Evolutionary conservation across 2,888 invertebrate species (phyloP).

Genomic region (Drosophila diplacantha): DNA sequence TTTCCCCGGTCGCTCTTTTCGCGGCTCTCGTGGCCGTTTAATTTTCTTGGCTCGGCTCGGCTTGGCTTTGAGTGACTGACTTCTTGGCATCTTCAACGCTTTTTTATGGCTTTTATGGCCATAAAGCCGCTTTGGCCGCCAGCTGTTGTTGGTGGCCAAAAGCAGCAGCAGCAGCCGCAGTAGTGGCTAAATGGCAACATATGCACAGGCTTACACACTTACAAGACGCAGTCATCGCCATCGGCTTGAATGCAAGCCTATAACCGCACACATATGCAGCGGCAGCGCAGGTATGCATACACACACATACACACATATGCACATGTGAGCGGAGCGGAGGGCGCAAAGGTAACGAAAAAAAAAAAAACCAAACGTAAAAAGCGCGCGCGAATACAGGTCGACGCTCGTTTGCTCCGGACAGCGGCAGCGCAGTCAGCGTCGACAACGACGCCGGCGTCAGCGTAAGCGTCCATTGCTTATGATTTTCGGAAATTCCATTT

Average conservation of each 20-base stretch:
- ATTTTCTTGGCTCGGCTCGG: constrained; percentile 39
- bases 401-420: constrained; percentile 56
- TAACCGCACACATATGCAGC: constrained; percentile 8
- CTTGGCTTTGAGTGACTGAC: constrained; percentile 38
- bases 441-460: constrained; percentile 39
- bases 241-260: constrained; percentile 23
- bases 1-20: constrained; percentile 24
- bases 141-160: constrained; percentile 56
- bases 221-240: constrained; percentile 7
- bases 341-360: constrained; percentile 12
- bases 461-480: constrained; percentile 57
- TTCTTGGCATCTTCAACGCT: constrained; percentile 52
- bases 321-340: not conserved
- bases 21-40: constrained; percentile 32
- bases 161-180: constrained; percentile 16
- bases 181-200: constrained; percentile 57
- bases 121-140: constrained; percentile 67
- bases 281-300: constrained; percentile 48
- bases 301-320: constrained; percentile 7
- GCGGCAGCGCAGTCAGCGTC: constrained; percentile 44
- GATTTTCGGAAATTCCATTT: constrained; percentile 71
- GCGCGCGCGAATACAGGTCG: constrained; percentile 73
- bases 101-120: constrained; percentile 69
- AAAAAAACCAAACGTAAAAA: constrained; percentile 62
- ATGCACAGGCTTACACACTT: constrained; percentile 45